Evolutionary conservation across 2,888 invertebrate genomes (phyloP).

Genomic region (Orthosia incerta): DNA sequence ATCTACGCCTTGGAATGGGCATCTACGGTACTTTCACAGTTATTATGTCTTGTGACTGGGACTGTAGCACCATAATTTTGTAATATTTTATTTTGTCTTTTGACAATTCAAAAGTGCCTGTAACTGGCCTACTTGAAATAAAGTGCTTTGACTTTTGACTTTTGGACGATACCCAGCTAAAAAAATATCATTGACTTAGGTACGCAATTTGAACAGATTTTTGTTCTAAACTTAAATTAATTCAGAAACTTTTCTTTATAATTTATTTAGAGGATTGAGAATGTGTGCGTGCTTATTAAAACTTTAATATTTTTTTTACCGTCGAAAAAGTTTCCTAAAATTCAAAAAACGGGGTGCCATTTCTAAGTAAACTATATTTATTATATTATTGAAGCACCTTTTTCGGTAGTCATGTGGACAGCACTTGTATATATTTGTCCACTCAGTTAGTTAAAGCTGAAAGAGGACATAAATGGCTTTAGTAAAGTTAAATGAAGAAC

Average conservation of each 20-base stretch:
- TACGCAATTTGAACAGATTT: neutral
- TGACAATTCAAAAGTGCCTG: too few relatives aligned
- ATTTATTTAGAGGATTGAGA: neutral
- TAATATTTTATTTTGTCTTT: too few relatives aligned
- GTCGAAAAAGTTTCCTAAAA: constrained; percentile 5
- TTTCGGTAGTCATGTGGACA: neutral
- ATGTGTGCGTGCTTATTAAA: constrained; percentile 1
- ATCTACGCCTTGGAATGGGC: too few relatives aligned
- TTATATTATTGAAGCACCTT: too few relatives aligned
- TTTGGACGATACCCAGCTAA: neutral
- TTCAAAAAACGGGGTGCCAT: neutral
- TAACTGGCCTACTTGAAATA: too few relatives aligned
- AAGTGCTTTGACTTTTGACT: too few relatives aligned
- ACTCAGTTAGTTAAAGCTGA: constrained; percentile 1
- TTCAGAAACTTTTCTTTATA: neutral
- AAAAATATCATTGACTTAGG: neutral
- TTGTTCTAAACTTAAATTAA: neutral
- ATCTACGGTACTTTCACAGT: too few relatives aligned
- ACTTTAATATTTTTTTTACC: constrained; percentile 8
- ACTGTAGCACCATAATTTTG: too few relatives aligned
- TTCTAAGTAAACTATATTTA: neutral
- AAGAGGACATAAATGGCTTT: constrained; percentile 1
- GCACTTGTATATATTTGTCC: neutral
- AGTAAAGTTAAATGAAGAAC: neutral
- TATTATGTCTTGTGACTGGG: too few relatives aligned